Evolutionary conservation across 2,888 invertebrate species (phyloP), one percentile per base, ranked within the genome.

Genomic region (Ophion ellenae): DNA sequence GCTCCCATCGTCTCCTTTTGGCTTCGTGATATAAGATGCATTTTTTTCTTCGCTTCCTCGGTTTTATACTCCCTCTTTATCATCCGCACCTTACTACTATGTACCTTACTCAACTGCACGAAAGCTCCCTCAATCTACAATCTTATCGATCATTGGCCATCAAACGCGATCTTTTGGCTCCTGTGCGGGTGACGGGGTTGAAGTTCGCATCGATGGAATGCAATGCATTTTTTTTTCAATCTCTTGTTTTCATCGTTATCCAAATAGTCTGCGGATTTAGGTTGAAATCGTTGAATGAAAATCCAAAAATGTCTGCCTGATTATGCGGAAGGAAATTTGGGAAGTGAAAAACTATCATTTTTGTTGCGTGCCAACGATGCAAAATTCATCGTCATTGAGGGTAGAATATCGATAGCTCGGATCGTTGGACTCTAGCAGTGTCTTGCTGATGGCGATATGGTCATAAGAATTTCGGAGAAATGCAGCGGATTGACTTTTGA

Each of bases 111-210:
- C 76, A 76, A 75, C 74, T 53, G 70, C 79, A 66, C 75, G 59
- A 59, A 79, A 59, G 28, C 28, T 71, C 74, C 63, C 78, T 76
- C 73, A 71, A 77, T 36, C 11, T 74, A 53, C 64, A 76, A 69
- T 76, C 71, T 59, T 32, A 80, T 86, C 82, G 57, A 87, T 86
- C 77, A 59, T 63, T 66, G 57, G 78, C 77, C 28, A 64, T 74
- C 40, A 61, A 59, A 59, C n/a, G 61, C 40, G 5, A 78, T 78
- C 7, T 70, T 40, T 24, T 20, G 5, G 2, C 14, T 11, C 36
- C n/a, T 69, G 59, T 9, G 24, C 7, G 17, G 40, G 61, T 14
- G 9, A 32, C 1, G 3, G 32, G 32, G 32, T 32, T 32, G 32
- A 4, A 32, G 32, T 3, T 32, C 4, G 32, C 4, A 4, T 32